Evolutionary conservation across 2,797 vertebrate genomes (phyloP).

Genomic region (Microhierax caerulescens): DNA sequence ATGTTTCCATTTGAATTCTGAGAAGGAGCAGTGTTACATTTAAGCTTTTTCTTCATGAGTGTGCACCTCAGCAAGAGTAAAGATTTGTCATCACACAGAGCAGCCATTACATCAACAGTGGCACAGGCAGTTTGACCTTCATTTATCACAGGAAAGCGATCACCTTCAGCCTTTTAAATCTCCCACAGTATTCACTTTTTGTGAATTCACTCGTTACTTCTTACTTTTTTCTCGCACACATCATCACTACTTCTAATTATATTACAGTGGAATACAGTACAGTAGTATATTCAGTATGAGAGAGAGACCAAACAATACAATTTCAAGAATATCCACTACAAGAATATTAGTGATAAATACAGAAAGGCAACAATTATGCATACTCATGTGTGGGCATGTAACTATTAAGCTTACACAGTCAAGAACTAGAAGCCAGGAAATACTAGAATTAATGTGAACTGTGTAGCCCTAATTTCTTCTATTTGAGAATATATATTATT

Average conservation of each 20-base stretch:
- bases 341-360: neutral
- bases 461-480: neutral
- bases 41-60: neutral
- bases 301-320: neutral
- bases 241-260: neutral
- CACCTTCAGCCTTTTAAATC: neutral
- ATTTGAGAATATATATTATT: neutral
- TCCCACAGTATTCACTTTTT: neutral
- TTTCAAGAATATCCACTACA: neutral
- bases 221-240: neutral
- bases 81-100: neutral
- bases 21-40: neutral
- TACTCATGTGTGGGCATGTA: rapidly evolving
- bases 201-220: neutral
- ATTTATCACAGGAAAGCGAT: neutral
- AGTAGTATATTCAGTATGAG: neutral
- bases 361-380: neutral
- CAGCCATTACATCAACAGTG: neutral
- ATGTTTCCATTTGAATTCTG: neutral
- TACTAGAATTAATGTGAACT: neutral
- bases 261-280: neutral
- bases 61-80: neutral
- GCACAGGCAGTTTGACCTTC: neutral
- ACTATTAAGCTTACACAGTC: neutral
- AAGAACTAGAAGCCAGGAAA: neutral